Percentiles rank a stretch among this genome's conserved stretches.
Evolutionary conservation across 2,888 invertebrate genomes (phyloP).

Genomic region (Epicampocera succincta): DNA sequence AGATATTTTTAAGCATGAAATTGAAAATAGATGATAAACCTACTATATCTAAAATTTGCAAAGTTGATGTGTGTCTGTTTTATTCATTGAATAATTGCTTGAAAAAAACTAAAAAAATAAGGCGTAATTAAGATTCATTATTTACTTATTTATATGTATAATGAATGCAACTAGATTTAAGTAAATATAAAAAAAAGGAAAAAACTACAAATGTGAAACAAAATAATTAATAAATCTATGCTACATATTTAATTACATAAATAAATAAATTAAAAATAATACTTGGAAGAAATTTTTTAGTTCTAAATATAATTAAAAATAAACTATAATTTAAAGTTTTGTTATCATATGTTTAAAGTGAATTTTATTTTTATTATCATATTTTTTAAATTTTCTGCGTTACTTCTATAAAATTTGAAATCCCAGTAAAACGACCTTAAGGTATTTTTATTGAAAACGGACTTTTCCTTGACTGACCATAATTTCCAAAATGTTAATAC

Average conservation of each 20-base stretch:
- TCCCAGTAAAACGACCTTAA: not conserved
- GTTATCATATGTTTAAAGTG: constrained; percentile 55
- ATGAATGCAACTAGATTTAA: constrained; percentile 4
- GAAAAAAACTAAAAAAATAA: constrained; percentile 55
- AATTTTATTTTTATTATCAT: constrained; percentile 28
- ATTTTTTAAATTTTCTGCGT: constrained; percentile 16
- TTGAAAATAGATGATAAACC: constrained; percentile 17
- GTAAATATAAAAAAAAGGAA: constrained; percentile 11
- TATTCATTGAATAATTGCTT: constrained; percentile 70
- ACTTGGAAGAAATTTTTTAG: constrained; percentile 39
- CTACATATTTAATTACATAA: constrained; percentile 71
- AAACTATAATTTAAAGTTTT: constrained; percentile 56
- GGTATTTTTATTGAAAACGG: too few relatives aligned
- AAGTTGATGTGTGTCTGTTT: constrained; percentile 70
- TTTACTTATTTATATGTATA: constrained; percentile 22
- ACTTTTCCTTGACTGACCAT: too few relatives aligned
- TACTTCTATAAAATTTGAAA: constrained; percentile 22
- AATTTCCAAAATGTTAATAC: too few relatives aligned
- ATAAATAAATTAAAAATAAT: constrained; percentile 41
- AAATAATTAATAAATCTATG: constrained; percentile 52
- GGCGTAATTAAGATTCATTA: constrained; percentile 72
- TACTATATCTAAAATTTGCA: constrained; percentile 8
- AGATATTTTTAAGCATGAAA: constrained; percentile 34
- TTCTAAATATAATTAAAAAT: constrained; percentile 55
- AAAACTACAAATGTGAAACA: constrained; percentile 57